phyloP scores from a whole-genome alignment of 2,888 invertebrate genomes.

The Acronicta aceris region DNA sequence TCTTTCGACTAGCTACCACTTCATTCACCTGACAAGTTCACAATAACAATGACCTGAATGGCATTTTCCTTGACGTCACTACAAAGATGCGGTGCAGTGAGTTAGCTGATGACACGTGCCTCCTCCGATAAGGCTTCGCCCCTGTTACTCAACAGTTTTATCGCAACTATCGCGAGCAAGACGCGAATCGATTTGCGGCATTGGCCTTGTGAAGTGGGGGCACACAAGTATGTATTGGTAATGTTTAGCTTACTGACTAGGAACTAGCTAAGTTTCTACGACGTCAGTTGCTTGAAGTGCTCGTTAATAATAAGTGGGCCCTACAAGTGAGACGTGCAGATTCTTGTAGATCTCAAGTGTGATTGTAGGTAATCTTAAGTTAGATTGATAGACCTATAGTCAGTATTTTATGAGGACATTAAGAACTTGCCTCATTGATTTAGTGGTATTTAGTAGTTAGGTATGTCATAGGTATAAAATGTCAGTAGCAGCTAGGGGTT shows the following conservation, averaged over 20 bases:
- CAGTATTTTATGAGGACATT: too few species aligned
- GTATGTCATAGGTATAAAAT: too few species aligned
- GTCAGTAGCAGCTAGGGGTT: too few species aligned
- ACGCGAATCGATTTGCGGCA: slow-evolving; percentile 52
- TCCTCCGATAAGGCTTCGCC: slow-evolving; percentile 57
- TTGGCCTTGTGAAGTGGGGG: slow-evolving; percentile 55
- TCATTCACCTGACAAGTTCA: slow-evolving; percentile 22
- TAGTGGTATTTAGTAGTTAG: too few species aligned
- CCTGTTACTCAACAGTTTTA: slow-evolving; percentile 47
- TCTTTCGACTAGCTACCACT: not conserved
- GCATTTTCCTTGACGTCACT: slow-evolving; percentile 33
- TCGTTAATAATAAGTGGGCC: not conserved
- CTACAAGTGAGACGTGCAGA: too few species aligned
- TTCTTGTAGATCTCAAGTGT: too few species aligned
- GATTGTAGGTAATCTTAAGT: too few species aligned
- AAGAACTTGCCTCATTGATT: too few species aligned
- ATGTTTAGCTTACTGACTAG: slow-evolving; percentile 1
- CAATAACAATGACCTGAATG: slow-evolving; percentile 43
- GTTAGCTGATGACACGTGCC: slow-evolving; percentile 58
- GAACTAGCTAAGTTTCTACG: slow-evolving; percentile 5
- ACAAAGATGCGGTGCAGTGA: slow-evolving; percentile 36
- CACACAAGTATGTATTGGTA: slow-evolving; percentile 21
- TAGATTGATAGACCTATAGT: too few species aligned
- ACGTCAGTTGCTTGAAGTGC: not conserved
- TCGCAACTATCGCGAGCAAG: slow-evolving; percentile 42